These are phyloP conservation scores for Bradypodion ventrale DNA, from an alignment of 2,797 vertebrate genomes.

Conservation along the genomic window DNA sequence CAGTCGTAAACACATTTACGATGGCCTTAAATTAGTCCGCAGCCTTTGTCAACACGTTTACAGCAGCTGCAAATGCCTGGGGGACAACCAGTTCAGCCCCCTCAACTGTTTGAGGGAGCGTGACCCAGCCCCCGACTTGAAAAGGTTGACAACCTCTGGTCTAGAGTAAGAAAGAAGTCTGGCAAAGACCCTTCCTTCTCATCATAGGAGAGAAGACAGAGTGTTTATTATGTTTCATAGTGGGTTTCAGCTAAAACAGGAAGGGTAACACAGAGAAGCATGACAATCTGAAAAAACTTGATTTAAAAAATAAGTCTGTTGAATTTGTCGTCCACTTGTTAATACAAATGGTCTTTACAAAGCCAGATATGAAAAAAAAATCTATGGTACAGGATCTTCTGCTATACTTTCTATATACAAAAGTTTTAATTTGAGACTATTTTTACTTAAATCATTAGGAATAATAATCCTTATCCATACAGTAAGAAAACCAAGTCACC, in stretches of 20 bases:
- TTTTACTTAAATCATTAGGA: background rate
- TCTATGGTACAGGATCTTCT: no score
- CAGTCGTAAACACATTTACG: no score
- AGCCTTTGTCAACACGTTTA: no score
- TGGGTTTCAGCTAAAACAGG: background rate
- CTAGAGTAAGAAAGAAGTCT: background rate
- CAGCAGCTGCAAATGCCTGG: no score
- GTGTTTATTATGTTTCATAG: background rate
- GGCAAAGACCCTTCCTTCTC: background rate
- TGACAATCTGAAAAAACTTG: constrained; percentile 12
- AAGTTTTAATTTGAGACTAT: background rate
- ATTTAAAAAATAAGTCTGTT: background rate
- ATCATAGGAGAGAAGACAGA: background rate
- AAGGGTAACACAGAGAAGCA: background rate
- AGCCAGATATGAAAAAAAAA: background rate
- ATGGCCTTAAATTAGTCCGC: no score
- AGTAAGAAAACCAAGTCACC: constrained; percentile 57
- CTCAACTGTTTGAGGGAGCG: no score
- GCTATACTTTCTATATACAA: background rate
- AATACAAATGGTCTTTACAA: background rate
- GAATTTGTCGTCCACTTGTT: background rate
- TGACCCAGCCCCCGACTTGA: no score
- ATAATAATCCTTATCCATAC: constrained; percentile 1
- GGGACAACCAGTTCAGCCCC: no score
- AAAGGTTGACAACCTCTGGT: no score